Conservation (phyloP, 2,113 vertebrate species). For the Acrocephalus arundinaceus region DNA sequence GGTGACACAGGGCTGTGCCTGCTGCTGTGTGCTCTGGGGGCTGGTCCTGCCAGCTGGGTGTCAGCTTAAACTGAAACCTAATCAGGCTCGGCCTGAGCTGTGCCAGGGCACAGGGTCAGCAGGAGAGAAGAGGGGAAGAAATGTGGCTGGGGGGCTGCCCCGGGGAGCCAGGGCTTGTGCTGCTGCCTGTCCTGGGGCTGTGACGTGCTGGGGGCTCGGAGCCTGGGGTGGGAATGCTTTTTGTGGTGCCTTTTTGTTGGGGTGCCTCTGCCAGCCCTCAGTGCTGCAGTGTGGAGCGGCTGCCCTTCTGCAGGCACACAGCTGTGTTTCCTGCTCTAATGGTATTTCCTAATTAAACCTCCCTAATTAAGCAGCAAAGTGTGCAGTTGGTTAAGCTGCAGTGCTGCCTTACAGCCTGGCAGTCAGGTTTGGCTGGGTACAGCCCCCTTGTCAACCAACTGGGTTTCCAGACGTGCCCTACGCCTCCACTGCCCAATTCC, state of each 20-base stretch:
- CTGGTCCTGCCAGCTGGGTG: background rate
- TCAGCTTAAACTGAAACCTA: conserved; percentile 27
- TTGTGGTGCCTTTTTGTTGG: background rate
- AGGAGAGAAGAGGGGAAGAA: background rate
- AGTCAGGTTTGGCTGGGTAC: background rate
- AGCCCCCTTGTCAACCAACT: background rate
- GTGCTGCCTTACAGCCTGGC: background rate
- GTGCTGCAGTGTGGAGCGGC: background rate
- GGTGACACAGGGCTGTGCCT: background rate
- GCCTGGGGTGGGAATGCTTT: background rate
- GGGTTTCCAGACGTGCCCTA: background rate
- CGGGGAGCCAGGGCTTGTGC: background rate
- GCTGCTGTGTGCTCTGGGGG: background rate
- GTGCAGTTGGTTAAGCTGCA: background rate
- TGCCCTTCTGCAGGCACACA: background rate
- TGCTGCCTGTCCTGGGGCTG: background rate
- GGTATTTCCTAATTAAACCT: background rate
- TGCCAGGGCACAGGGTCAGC: background rate
- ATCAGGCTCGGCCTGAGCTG: background rate
- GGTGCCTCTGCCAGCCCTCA: background rate
- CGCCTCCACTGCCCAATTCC: accelerated
- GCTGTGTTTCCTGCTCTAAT: background rate
- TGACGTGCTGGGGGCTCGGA: accelerated
- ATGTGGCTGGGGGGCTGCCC: background rate
- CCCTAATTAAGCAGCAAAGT: background rate